phyloP scores from a whole-genome alignment of 2,113 vertebrate genomes.

The Pluvianellus socialis region DNA sequence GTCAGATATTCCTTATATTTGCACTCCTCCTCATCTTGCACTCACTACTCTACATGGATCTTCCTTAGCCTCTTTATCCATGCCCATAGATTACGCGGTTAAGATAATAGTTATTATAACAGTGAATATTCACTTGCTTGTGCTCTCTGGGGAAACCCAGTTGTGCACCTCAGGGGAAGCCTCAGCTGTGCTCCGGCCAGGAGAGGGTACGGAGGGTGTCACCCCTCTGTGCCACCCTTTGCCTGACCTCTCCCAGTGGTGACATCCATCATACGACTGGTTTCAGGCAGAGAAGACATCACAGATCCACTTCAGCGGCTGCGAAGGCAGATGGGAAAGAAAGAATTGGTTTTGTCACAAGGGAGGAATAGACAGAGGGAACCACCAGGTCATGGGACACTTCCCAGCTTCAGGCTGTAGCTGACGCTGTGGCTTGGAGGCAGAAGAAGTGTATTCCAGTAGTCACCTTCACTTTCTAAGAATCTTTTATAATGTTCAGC shows the following conservation, averaged over 20 bases:
- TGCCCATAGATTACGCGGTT: background rate
- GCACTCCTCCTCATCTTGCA: background rate
- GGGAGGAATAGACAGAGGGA: background rate
- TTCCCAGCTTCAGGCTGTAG: background rate
- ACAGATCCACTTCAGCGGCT: background rate
- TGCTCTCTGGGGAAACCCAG: background rate
- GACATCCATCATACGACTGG: too few species aligned
- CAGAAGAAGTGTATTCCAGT: background rate
- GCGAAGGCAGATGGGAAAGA: background rate
- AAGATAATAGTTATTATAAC: background rate
- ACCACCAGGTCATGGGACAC: background rate
- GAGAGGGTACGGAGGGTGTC: background rate
- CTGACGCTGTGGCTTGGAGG: background rate
- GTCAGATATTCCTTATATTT: background rate
- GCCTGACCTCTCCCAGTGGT: background rate
- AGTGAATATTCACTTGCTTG: accelerated
- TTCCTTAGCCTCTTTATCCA: background rate
- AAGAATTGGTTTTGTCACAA: background rate
- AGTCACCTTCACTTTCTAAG: background rate
- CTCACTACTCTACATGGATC: background rate
- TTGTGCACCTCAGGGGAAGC: background rate
- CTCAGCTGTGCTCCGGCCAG: background rate
- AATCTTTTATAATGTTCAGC: background rate
- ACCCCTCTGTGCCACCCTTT: too few species aligned
- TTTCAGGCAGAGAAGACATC: background rate